These are phyloP conservation scores for Graphium colonna DNA, from an alignment of 2,888 invertebrate species.

Conservation along the genomic window DNA sequence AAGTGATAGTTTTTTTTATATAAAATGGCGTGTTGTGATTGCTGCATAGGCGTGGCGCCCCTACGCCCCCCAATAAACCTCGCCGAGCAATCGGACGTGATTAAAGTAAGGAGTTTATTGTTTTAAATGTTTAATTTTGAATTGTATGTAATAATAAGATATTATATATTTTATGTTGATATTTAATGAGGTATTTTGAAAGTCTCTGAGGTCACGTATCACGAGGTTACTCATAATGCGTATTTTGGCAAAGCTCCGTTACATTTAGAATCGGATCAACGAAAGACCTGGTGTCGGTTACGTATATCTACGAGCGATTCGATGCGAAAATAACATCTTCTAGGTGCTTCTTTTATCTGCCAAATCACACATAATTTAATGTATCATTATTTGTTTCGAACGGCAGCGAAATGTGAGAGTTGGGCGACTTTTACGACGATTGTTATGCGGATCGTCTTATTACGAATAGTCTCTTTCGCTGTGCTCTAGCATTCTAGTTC, in stretches of 20 bases:
- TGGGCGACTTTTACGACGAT: not conserved
- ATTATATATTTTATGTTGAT: not conserved
- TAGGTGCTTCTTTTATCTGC: constrained; percentile 35
- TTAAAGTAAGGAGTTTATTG: constrained; percentile 83
- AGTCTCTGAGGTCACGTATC: constrained; percentile 44
- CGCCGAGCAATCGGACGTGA: constrained; percentile 84
- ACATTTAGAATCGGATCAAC: constrained; percentile 56
- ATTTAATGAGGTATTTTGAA: not conserved
- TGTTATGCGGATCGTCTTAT: not conserved
- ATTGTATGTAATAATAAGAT: not conserved
- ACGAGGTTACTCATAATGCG: constrained; percentile 41
- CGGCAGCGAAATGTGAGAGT: not conserved
- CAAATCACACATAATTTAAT: constrained; percentile 23
- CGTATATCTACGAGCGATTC: constrained; percentile 39
- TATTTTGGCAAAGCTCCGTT: constrained; percentile 62
- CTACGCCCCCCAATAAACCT: constrained; percentile 89
- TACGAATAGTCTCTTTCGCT: not conserved
- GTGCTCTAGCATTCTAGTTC: not conserved
- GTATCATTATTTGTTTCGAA: constrained; percentile 7
- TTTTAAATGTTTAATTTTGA: not conserved
- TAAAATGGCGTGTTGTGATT: constrained; percentile 82
- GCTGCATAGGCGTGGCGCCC: constrained; percentile 84
- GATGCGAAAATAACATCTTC: constrained; percentile 50
- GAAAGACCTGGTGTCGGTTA: constrained; percentile 37
- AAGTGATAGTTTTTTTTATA: constrained; percentile 38